Base-by-base conservation (phyloP, 1,140 invertebrate species). In the Temnothorax longispinosus region DNA sequence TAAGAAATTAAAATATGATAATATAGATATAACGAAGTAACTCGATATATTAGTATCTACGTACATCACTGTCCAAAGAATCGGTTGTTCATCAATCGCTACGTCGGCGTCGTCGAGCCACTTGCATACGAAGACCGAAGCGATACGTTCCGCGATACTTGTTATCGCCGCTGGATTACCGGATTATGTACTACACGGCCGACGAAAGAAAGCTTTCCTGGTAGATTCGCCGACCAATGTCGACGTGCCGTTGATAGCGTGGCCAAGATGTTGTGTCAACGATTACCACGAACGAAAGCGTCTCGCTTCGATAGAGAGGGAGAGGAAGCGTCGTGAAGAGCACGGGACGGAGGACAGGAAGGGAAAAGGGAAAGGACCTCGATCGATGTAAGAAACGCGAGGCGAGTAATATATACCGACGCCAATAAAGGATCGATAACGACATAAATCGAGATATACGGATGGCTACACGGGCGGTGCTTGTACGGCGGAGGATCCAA, bases 371-470 rank as follows among this genome's bases (percentile, higher is more conserved):
- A 85, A 87, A 84, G 80, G 77, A 38, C 11, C 62, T 27, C 74
- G 77, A 90, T 88, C 77, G 89, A 75, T 87, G 90, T 88, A 88
- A 85, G 87, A 87, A 92, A 69, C 84, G 86, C 41, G 80, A 62
- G 82, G 84, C 88, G 84, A 86, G 93, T 82, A 92, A 92, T 93
- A 93, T 90, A 92, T 93, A 93, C 93, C 88, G 92, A 93, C 91
- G 94, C 92, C 94, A 94, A 94, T 95, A 95, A 94, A 93, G 93
- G 94, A 94, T 93, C 94, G 92, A 94, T 94, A 95, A 94, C 94
- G 93, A 92, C 94, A 95, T 95, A 95, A 95, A 95, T 95, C 94
- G 94, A 94, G 92, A 95, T 93, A 92, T 93, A 94, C 92, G 91
- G 94, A 95, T 95, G 94, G 94, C 88, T 94, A 94, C 94, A 95